Evolutionary conservation across 2,888 invertebrate species (phyloP), one percentile per base, ranked within the genome.

Genomic region (Aspidiotus destructor): DNA sequence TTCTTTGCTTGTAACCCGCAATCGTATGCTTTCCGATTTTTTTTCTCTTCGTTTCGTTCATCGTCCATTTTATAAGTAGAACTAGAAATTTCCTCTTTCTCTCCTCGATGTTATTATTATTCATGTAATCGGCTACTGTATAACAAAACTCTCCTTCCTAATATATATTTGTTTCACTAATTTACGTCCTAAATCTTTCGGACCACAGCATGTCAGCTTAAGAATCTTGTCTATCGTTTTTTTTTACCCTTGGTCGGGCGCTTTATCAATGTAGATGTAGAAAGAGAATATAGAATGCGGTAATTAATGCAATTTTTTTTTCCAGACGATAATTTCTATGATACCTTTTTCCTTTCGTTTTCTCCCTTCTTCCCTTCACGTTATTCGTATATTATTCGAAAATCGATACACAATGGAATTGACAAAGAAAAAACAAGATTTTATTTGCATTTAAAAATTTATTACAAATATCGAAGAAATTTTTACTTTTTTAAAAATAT

Each of bases 1-100:
- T n/a, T n/a, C 48, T 48, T 48, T n/a, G 48, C 48, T 48, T 48
- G 48, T 48, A 48, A 48, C 48, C 48, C 48, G 48, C 48, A 48
- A 48, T 48, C 48, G 48, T 48, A 13, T n/a, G 48, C 10, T 13
- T 48, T 48, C 48, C 11, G 48, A 28, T 5, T 28, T 28, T 28
- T 28, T 28, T 28, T 28, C 28, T 28, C 28, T 48, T 48, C n/a
- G 48, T 48, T n/a, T 48, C 48, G 48, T 48, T 48, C n/a, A n/a
- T 48, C 48, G 48, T 48, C 48, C 48, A n/a, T 48, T 48, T n/a
- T 48, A 48, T n/a, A 28, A n/a, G 48, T 48, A 48, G 5, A 48
- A 48, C 48, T 48, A 48, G 10, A 48, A 48, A 48, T 48, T 48
- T 48, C n/a, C 48, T 48, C 48, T 48, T 48, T 48, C 11, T 48